These are phyloP conservation scores for Riparia riparia DNA, from an alignment of 2,113 vertebrate species.

Conservation along the genomic window DNA sequence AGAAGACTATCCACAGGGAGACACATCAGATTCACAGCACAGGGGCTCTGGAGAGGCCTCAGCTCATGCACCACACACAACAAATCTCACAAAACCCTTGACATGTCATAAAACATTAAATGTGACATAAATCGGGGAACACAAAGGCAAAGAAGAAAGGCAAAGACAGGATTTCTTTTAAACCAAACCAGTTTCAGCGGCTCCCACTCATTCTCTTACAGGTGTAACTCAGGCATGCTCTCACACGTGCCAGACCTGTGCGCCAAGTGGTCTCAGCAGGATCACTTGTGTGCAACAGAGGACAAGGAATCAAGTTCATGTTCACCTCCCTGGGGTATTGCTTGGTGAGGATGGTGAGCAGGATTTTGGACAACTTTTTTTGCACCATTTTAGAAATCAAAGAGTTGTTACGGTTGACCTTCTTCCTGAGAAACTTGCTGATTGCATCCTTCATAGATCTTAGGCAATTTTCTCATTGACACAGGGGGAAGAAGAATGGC, in stretches of 20 bases:
- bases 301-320: not conserved
- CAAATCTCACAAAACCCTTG: not conserved
- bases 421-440: not conserved
- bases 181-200: not conserved
- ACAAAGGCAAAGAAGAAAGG: not conserved
- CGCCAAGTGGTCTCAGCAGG: not conserved
- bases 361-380: not conserved
- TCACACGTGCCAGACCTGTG: not conserved
- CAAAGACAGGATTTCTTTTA: not conserved
- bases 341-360: not conserved
- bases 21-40: not conserved
- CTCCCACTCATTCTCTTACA: not conserved
- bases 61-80: not conserved
- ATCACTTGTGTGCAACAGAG: not conserved
- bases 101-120: not conserved
- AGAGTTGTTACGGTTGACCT: not conserved
- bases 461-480: not conserved
- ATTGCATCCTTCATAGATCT: not conserved
- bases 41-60: not conserved
- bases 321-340: not conserved
- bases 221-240: not conserved
- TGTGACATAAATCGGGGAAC: not conserved
- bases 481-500: not conserved
- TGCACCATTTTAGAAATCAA: not conserved
- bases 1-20: not conserved